Evolutionary conservation across 2,113 vertebrate genomes (phyloP).

Genomic region (Bubo blakistoni): DNA sequence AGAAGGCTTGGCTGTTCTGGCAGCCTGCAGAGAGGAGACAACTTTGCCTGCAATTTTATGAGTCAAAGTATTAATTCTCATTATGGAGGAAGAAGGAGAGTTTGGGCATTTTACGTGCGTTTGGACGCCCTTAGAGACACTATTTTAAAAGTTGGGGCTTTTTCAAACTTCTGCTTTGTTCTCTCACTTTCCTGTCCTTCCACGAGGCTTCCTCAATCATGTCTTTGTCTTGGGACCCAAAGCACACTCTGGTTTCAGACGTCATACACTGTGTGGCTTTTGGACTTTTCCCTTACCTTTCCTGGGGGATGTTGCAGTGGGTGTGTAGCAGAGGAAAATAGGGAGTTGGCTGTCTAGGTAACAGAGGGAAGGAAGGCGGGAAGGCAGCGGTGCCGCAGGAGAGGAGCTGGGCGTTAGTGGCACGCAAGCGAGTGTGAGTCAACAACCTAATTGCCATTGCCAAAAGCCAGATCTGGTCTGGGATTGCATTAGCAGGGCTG

Average conservation of each 20-base stretch:
- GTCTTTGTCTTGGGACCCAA: not conserved
- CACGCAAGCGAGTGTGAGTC: not conserved
- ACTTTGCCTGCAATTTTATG: not conserved
- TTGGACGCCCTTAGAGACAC: not conserved
- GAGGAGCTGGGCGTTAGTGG: not conserved
- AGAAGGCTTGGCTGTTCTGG: not conserved
- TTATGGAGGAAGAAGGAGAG: not conserved
- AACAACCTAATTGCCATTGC: conserved; percentile 3
- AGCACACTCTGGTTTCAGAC: rapidly evolving
- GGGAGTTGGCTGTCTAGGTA: not conserved
- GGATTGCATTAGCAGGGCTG: conserved; percentile 9
- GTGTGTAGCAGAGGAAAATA: not conserved
- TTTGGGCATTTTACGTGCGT: not conserved
- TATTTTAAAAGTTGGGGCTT: not conserved
- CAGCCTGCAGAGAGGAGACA: not conserved
- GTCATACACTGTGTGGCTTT: rapidly evolving
- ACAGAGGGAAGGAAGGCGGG: not conserved
- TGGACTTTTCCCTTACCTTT: not conserved
- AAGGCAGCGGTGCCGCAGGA: not conserved
- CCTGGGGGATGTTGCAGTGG: not conserved
- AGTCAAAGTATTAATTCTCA: not conserved
- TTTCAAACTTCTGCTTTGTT: not conserved
- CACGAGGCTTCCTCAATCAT: not conserved
- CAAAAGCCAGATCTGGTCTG: not conserved
- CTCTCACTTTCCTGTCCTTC: not conserved